Evolutionary conservation across 2,797 vertebrate genomes (phyloP).

Genomic region (Sorex maritimensis): DNA sequence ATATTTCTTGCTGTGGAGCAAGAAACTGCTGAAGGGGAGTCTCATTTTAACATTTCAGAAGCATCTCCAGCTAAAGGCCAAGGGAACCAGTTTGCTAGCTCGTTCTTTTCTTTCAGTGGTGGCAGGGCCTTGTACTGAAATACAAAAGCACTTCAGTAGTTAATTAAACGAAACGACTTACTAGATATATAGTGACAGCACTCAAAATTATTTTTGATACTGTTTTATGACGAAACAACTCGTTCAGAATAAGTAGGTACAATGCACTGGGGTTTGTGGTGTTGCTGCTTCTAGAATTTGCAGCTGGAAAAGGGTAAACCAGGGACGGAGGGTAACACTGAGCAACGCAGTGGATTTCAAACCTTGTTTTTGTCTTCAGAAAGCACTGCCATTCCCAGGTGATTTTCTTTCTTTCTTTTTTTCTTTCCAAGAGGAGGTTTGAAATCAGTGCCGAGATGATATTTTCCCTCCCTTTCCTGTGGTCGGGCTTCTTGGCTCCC

Average conservation of each 20-base stretch:
- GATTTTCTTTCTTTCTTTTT: slow-evolving; percentile 13
- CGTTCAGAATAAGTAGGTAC: too few species aligned
- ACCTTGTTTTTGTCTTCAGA: slow-evolving; percentile 67
- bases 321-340: neutral
- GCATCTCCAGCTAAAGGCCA: slow-evolving; percentile 22
- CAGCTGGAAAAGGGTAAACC: slow-evolving; percentile 32
- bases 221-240: slow-evolving; percentile 15
- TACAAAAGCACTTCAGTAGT: neutral
- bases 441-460: slow-evolving; percentile 14
- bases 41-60: slow-evolving; percentile 60
- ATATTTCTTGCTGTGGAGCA: neutral
- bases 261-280: too few species aligned
- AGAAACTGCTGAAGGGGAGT: neutral
- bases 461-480: slow-evolving; percentile 59
- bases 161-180: neutral
- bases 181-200: neutral
- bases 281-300: slow-evolving; percentile 37
- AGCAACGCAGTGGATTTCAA: slow-evolving; percentile 68
- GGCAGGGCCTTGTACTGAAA: slow-evolving; percentile 49
- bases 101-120: slow-evolving; percentile 33
- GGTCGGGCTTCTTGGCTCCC: slow-evolving; percentile 10
- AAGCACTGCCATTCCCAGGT: slow-evolving; percentile 67
- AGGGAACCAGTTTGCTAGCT: slow-evolving; percentile 32
- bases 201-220: slow-evolving; percentile 40
- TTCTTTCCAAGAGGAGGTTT: slow-evolving; percentile 39